phyloP scores from a whole-genome alignment of 2,797 vertebrate genomes.

The Hippopotamyrus pictus region DNA sequence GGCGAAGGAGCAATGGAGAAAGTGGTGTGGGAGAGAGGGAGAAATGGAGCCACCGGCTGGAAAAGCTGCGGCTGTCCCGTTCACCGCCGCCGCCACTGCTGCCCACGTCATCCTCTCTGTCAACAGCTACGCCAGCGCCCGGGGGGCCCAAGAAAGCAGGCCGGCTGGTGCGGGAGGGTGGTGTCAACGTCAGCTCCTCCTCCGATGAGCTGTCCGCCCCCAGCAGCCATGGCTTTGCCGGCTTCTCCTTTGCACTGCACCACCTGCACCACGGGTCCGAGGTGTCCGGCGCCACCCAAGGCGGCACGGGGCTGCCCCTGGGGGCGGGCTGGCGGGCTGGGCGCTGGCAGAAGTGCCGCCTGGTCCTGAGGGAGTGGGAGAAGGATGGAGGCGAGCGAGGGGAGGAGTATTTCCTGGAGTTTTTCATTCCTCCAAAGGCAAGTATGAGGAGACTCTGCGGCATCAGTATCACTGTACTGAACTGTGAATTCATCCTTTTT shows the following conservation, averaged over 20 bases:
- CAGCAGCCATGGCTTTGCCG: slow-evolving; percentile 49
- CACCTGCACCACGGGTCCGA: slow-evolving; percentile 56
- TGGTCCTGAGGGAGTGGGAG: slow-evolving; percentile 69
- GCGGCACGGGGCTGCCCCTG: slow-evolving; percentile 38
- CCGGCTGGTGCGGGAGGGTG: slow-evolving; percentile 64
- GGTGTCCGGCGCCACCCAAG: slow-evolving; percentile 44
- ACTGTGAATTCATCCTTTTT: not conserved
- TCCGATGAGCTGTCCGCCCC: slow-evolving; percentile 54
- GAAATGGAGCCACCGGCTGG: slow-evolving; percentile 80
- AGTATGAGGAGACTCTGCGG: slow-evolving; percentile 28
- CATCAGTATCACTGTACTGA: not conserved
- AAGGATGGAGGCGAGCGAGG: slow-evolving; percentile 66
- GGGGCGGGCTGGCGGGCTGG: slow-evolving; percentile 62
- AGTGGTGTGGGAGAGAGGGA: slow-evolving; percentile 67
- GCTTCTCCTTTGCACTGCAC: slow-evolving; percentile 61
- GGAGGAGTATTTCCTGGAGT: slow-evolving; percentile 79
- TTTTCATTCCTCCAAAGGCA: slow-evolving; percentile 87
- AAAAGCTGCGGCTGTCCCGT: slow-evolving; percentile 74
- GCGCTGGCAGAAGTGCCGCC: slow-evolving; percentile 84
- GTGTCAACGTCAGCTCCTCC: slow-evolving; percentile 62
- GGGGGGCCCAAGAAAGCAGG: slow-evolving; percentile 61
- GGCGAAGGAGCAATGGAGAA: slow-evolving; percentile 66
- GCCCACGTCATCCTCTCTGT: slow-evolving; percentile 3
- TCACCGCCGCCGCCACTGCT: slow-evolving; percentile 61
- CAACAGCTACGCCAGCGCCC: slow-evolving; percentile 46